Base-by-base conservation (phyloP, 1,140 invertebrate species). In the Matsumurasca onukii region DNA sequence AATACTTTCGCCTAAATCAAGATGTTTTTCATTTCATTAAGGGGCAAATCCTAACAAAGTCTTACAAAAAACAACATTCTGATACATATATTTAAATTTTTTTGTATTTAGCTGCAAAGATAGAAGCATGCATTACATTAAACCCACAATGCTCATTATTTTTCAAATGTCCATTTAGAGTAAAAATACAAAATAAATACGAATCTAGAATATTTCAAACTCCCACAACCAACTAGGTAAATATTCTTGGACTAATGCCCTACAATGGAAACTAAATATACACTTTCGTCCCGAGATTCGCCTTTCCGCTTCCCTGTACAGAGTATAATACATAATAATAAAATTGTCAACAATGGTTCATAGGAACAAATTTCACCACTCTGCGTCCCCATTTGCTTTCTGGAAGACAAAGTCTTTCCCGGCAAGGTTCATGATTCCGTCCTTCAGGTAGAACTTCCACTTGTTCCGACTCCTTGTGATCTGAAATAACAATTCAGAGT, bases 401-500 rank as follows among this genome's bases (percentile, higher is more conserved):
- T 98, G 97, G 82, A 99, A 99, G 72, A 99, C 95, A 85, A 91
- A 99, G 82, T 99, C 98, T 82, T 95, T 97, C 20, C 97, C 97
- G 75, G 91, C 90, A 73, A 99, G 86, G 84, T 98, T 98, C 98
- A 99, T 99, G 70, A 99, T 99, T 55, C 98, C 98, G 84, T 99
- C 97, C 85, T 99, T 99, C 65, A 99, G 84, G 82, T 97, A 95
- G 80, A 99, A 99, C 83, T 99, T 99, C 98, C 98, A 99, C 80
- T 97, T 97, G 78, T 98, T 98, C 76, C 97, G 89, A 77, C 92
- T 97, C 78, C 98, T 87, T 70, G 95, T 97, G 69, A 99, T 98
- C 91, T 95, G 76, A 29, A 84, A 72, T 69, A 77, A 73, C 75
- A 75, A 75, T 68, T 34, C 20, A n/a, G 27, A 52, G 2, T 13